Base-by-base conservation (phyloP, 2,797 vertebrate species). In the Dipus sagitta region DNA sequence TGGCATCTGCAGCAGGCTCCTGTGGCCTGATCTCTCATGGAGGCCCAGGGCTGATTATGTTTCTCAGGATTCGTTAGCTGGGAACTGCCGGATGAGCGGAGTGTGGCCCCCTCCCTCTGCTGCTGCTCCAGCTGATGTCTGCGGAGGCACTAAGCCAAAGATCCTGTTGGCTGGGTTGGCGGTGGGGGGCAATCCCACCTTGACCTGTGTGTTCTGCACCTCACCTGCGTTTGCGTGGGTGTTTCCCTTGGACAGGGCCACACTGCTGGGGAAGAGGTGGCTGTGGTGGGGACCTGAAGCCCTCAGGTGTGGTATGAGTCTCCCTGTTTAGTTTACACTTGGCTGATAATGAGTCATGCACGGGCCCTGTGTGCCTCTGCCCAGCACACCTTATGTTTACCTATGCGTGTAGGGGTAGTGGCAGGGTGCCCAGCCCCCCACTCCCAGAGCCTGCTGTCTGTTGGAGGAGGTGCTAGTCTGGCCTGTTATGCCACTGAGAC, bases 141-240 rank as follows among this genome's bases (percentile, higher is more conserved):
- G 90, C 47, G 91, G 89, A 74, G 89, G 88, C 93, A 64, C 20
- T 65, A 96, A 96, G 95, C 96, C 96, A 96, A 96, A 97, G 96
- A 96, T 91, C 88, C 79, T 0, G 0, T 0, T 38, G 75, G 90
- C 65, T 54, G 42, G 32, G 89, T 1, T 24, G 2, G 17, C 15
- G 18, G 38, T 75, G 28, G 11, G n/a, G 9, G 4, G 42, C 24
- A 1, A 7, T 13, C 58, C 62, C 68, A 0, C 54, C 60, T 10
- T 3, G 3, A 58, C n/a, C 71, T 80, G 68, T 9, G 10, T 3
- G 18, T 75, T 13, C 28, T 12, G 10, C 18, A 5, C 34, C 26
- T 62, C 2, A 24, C 86, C 75, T 24, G 68, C 8, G 0, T 74
- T 18, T 42, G 52, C 38, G 26, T 4, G 6, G 2, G 67, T 42